Conservation (phyloP, 1,140 invertebrate genomes). For the Panulirus ornatus region DNA sequence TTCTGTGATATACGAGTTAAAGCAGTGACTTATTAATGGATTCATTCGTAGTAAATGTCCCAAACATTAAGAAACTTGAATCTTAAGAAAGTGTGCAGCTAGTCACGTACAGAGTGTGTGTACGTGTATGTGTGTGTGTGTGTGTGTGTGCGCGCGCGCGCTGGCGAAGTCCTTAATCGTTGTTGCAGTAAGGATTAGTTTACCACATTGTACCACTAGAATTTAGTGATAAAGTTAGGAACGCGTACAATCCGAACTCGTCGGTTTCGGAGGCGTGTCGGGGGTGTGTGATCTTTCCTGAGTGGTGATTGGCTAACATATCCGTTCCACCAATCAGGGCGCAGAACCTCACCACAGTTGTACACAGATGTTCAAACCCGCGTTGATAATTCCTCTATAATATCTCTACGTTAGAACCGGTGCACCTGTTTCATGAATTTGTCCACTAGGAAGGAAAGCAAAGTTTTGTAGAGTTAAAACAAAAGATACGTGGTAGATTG, state of each 20-base stretch:
- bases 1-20: no score
- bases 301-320: conserved; percentile 16
- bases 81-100: background rate
- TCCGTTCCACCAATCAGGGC: conserved; percentile 20
- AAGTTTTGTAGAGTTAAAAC: no score
- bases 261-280: conserved; percentile 16
- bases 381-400: no score
- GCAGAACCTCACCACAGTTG: background rate
- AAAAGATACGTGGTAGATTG: no score
- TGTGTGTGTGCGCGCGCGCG: no score
- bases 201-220: background rate
- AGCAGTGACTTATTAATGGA: no score
- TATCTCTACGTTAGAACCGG: no score
- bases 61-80: background rate
- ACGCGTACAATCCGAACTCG: background rate
- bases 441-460: no score
- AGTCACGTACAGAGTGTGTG: background rate
- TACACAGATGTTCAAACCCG: background rate
- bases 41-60: no score
- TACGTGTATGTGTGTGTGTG: no score
- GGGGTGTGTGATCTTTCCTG: conserved; percentile 19
- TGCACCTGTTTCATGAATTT: no score
- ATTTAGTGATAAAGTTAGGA: background rate
- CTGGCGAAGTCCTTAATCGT: no score
- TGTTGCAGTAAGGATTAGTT: background rate